Base-by-base conservation (phyloP, 2,113 vertebrate genomes). In the Panthera uncia region DNA sequence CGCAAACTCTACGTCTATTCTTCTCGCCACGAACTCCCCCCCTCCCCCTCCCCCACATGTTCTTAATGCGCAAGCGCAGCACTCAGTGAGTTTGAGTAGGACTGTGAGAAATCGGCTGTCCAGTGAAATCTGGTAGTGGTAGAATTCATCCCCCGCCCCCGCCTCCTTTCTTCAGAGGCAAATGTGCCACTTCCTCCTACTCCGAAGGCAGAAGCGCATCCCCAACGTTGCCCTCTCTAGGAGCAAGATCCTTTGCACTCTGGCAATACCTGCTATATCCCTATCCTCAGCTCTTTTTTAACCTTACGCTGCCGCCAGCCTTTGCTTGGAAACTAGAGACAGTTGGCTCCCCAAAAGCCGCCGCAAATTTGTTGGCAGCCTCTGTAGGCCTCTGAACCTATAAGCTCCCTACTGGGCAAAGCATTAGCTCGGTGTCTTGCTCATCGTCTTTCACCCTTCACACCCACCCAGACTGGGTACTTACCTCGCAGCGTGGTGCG, bases 401-500 rank as follows among this genome's bases (percentile, higher is more conserved):
- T n/a, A 41, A 84, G 63, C 45, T 38, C 78, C 85, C 36, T 52
- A 95, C 91, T 78, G 93, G 81, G 89, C 73, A 96, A 80, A 87
- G 48, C 69, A 63, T 86, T 97, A 84, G 83, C 82, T 86, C 66
- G 3, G 23, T 93, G 83, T 76, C 18, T 97, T 92, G 79, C 55
- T 94, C 52, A 76, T 89, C 95, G 93, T 94, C 82, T 68, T 89
- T 86, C 65, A 76, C 93, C 96, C 89, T 93, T 93, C 74, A 83
- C 71, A 85, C 31, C 78, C 84, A 73, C 55, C 68, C 71, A 96
- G 55, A 52, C 89, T 87, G 48, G 71, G 80, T 78, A 48, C 97
- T 97, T 98, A 98, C 98, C 98, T 98, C 97, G 55, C 41, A 89
- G 96, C 25, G 96, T 97, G 91, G 82, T 97, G 89, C 19, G 23